These are phyloP conservation scores for Calameuta pallipes DNA, from an alignment of 2,888 invertebrate species.

Conservation along the genomic window DNA sequence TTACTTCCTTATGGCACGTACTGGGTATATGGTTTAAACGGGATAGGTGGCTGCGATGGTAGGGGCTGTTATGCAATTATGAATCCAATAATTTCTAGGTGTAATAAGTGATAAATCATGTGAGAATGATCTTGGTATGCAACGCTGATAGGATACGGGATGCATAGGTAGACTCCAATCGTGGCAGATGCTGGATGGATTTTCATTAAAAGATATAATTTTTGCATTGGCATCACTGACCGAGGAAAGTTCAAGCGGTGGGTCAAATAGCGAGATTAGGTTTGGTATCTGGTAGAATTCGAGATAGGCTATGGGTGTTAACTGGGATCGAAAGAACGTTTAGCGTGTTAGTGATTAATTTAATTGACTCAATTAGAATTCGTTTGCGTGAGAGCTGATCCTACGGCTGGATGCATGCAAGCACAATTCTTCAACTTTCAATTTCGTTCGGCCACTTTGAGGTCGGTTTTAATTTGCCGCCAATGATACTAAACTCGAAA, in stretches of 20 bases:
- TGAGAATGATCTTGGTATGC: slow-evolving; percentile 22
- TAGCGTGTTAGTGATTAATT: slow-evolving; percentile 31
- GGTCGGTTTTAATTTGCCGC: slow-evolving; percentile 50
- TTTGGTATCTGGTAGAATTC: neutral
- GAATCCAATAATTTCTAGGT: slow-evolving; percentile 43
- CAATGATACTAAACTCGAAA: slow-evolving; percentile 53
- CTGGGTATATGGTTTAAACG: slow-evolving; percentile 1
- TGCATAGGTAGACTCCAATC: neutral
- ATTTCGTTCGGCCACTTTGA: slow-evolving; percentile 51
- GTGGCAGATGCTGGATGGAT: slow-evolving; percentile 33
- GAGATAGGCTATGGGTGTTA: neutral
- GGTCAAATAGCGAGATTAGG: neutral
- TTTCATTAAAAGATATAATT: slow-evolving; percentile 27
- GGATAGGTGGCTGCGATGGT: neutral
- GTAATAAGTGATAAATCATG: slow-evolving; percentile 47
- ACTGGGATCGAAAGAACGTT: neutral
- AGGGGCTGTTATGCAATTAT: slow-evolving; percentile 31
- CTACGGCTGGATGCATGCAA: slow-evolving; percentile 26
- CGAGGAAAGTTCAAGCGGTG: neutral
- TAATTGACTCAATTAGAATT: slow-evolving; percentile 44
- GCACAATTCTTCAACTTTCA: slow-evolving; percentile 36
- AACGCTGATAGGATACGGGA: neutral
- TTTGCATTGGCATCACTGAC: neutral
- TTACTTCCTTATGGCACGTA: slow-evolving; percentile 34
- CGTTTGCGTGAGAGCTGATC: slow-evolving; percentile 24